Conservation (phyloP, 2,888 invertebrate species). For the Mythimna impura region DNA sequence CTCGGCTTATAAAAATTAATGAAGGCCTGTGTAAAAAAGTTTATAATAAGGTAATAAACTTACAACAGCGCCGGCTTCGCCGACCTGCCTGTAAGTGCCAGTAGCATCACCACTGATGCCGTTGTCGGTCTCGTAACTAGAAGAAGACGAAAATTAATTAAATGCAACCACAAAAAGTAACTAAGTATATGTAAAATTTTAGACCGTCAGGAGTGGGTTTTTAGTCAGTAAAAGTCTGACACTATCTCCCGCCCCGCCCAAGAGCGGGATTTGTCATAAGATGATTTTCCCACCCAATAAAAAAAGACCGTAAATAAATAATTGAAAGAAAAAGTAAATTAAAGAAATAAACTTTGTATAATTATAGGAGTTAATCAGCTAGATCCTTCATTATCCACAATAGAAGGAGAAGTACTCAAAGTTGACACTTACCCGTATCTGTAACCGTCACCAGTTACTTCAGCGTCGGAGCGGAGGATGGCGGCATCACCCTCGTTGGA, state of each 20-base stretch:
- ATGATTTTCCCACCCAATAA: too few relatives aligned
- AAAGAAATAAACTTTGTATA: neutral
- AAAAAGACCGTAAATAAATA: neutral
- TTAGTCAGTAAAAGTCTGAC: too few relatives aligned
- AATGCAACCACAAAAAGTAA: neutral
- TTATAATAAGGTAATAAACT: conserved; percentile 58
- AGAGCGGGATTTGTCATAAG: too few relatives aligned
- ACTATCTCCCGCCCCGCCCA: too few relatives aligned
- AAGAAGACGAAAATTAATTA: neutral
- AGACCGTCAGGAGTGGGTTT: neutral
- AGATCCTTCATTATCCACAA: neutral
- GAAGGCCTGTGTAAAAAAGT: neutral
- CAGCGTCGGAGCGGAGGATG: conserved; percentile 66
- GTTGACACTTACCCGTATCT: conserved; percentile 67
- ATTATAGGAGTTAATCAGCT: neutral
- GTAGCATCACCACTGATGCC: conserved; percentile 89
- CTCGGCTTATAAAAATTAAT: neutral
- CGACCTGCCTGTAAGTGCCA: conserved; percentile 85
- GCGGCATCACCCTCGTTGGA: conserved; percentile 62
- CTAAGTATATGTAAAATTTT: neutral
- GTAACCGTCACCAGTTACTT: conserved; percentile 69
- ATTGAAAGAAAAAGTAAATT: neutral
- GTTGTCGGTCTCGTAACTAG: conserved; percentile 90
- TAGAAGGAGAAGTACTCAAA: neutral
- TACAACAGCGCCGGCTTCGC: conserved; percentile 73